Percentiles rank a stretch among this genome's conserved stretches.
Evolutionary conservation across 2,888 invertebrate genomes (phyloP).

Genomic region (Drosophila niveifrons): DNA sequence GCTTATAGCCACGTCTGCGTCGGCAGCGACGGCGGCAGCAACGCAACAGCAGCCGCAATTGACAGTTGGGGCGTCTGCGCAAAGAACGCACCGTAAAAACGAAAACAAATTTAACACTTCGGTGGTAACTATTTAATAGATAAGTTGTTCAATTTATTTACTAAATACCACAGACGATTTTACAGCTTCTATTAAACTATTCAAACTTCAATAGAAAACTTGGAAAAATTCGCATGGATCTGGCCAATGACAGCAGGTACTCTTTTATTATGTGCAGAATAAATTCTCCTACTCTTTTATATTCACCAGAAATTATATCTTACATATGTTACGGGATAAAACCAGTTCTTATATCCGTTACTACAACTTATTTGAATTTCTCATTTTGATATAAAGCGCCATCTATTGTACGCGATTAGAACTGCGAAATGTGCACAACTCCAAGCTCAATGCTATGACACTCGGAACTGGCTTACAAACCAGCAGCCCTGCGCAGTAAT

Average conservation of each 20-base stretch:
- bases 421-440: background rate
- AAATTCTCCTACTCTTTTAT: no score
- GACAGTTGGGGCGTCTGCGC: constrained; percentile 52
- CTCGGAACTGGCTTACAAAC: background rate
- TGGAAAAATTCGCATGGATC: no score
- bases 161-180: no score
- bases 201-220: no score
- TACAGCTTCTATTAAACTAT: no score
- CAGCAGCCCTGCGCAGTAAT: background rate
- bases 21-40: constrained; percentile 4
- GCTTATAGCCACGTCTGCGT: background rate
- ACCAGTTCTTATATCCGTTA: no score
- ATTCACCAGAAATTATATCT: no score
- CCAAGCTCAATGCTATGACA: constrained; percentile 29
- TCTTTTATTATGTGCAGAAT: no score
- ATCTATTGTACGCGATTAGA: background rate
- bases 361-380: no score
- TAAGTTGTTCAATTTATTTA: background rate
- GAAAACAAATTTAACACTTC: constrained; percentile 57
- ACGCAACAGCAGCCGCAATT: constrained; percentile 16
- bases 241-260: no score
- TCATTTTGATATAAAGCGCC: background rate
- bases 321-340: no score
- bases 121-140: background rate
- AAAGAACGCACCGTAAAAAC: constrained; percentile 24